phyloP scores from a whole-genome alignment of 2,888 invertebrate genomes.

The Epistrophe grossulariae region DNA sequence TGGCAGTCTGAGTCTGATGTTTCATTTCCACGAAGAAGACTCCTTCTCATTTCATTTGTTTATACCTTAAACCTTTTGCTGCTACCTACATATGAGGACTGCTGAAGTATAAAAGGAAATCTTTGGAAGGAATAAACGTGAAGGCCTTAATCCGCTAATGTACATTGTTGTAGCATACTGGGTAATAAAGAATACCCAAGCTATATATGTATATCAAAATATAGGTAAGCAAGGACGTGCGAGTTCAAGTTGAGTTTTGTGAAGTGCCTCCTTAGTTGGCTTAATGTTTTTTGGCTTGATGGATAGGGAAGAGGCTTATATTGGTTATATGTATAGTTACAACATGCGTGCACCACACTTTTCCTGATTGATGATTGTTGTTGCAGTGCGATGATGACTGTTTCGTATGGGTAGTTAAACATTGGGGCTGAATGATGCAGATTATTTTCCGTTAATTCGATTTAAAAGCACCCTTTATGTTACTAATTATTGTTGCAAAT shows the following conservation, averaged over 20 bases:
- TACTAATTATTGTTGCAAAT: conserved; percentile 59
- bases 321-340: not conserved
- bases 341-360: conserved; percentile 64
- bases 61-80: too few relatives aligned
- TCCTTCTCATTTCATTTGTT: not conserved
- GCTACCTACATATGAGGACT: conserved; percentile 3
- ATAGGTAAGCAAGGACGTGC: conserved; percentile 4
- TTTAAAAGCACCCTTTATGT: conserved; percentile 63
- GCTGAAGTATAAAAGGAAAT: conserved; percentile 16
- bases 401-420: not conserved
- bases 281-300: conserved; percentile 9
- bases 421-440: conserved; percentile 46
- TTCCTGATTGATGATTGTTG: conserved; percentile 69
- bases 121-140: conserved; percentile 48
- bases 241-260: conserved; percentile 65
- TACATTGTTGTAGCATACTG: conserved; percentile 49
- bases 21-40: conserved; percentile 35
- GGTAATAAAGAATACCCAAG: conserved; percentile 29
- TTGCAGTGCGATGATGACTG: conserved; percentile 43
- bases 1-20: conserved; percentile 15
- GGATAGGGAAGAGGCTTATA: not conserved
- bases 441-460: conserved; percentile 66
- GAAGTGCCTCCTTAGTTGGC: conserved; percentile 41
- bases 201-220: not conserved
- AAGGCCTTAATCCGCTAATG: conserved; percentile 68